phyloP scores from a whole-genome alignment of 2,888 invertebrate genomes.

The Aphrophora alni region DNA sequence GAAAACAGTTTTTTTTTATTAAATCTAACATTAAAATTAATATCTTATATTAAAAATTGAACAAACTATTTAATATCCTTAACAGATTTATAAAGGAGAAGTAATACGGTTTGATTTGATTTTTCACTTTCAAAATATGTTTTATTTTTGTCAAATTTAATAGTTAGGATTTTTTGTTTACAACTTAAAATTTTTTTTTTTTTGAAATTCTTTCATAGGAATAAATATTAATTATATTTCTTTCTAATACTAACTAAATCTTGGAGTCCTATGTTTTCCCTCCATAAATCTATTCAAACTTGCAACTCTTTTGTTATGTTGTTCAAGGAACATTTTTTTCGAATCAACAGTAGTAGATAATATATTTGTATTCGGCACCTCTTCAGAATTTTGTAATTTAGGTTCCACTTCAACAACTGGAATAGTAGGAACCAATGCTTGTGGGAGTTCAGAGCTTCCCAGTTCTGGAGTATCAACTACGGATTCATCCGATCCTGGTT shows the following conservation, averaged over 20 bases:
- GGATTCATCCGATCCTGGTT: neutral
- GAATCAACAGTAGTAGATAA: neutral
- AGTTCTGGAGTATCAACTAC: neutral
- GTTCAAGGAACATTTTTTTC: conserved; percentile 12
- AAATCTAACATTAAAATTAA: too few species aligned
- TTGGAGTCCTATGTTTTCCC: neutral
- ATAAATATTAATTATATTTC: too few species aligned
- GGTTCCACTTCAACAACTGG: neutral
- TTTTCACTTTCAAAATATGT: too few species aligned
- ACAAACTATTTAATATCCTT: too few species aligned
- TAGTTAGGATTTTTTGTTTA: too few species aligned
- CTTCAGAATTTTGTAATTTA: neutral
- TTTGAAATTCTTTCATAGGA: too few species aligned
- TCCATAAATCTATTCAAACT: neutral
- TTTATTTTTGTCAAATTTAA: too few species aligned
- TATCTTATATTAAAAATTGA: too few species aligned
- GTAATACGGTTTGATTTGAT: too few species aligned
- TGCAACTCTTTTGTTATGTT: conserved; percentile 25
- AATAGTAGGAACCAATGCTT: too few species aligned
- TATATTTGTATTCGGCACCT: neutral
- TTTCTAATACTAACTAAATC: neutral
- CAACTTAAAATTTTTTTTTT: too few species aligned
- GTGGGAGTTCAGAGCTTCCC: neutral
- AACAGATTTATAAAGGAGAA: too few species aligned
- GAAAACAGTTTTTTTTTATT: neutral